Evolutionary conservation across 1,140 invertebrate genomes (phyloP).

Genomic region (Mamestra configurata): DNA sequence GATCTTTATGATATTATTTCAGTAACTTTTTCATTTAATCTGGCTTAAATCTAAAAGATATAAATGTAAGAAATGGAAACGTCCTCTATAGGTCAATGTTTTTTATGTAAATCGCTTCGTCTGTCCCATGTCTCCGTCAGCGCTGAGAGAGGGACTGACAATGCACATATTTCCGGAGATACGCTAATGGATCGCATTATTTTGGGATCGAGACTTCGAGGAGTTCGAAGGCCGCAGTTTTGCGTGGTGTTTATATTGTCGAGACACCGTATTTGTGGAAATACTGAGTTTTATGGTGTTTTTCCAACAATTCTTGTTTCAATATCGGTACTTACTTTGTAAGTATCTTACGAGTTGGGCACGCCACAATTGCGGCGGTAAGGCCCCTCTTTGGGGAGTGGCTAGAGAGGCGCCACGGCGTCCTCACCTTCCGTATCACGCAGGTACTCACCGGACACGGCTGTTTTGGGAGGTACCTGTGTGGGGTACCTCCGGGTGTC

Average conservation of each 20-base stretch:
- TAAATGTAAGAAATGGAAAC: neutral
- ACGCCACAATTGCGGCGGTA: no score
- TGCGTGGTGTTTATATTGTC: slow-evolving; percentile 28
- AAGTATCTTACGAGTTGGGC: no score
- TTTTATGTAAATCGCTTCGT: slow-evolving; percentile 43
- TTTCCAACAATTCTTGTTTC: neutral
- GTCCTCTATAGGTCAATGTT: slow-evolving; percentile 46
- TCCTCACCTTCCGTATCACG: no score
- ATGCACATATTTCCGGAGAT: slow-evolving; percentile 61
- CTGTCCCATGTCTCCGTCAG: slow-evolving; percentile 34
- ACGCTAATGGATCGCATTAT: slow-evolving; percentile 70
- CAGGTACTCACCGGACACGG: no score
- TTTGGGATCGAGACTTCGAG: slow-evolving; percentile 54
- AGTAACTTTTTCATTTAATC: neutral
- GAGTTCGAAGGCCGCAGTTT: slow-evolving; percentile 2
- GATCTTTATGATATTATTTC: neutral
- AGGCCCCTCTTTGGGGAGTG: no score
- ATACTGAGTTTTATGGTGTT: slow-evolving; percentile 3
- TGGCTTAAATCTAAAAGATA: neutral
- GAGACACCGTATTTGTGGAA: neutral
- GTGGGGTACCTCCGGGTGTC: no score
- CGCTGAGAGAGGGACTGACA: slow-evolving; percentile 55
- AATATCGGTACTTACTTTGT: neutral
- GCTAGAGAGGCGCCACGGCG: no score
- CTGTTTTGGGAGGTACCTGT: no score